phyloP scores from a whole-genome alignment of 1,140 invertebrate genomes.

The Aphelinus atriplicis region DNA sequence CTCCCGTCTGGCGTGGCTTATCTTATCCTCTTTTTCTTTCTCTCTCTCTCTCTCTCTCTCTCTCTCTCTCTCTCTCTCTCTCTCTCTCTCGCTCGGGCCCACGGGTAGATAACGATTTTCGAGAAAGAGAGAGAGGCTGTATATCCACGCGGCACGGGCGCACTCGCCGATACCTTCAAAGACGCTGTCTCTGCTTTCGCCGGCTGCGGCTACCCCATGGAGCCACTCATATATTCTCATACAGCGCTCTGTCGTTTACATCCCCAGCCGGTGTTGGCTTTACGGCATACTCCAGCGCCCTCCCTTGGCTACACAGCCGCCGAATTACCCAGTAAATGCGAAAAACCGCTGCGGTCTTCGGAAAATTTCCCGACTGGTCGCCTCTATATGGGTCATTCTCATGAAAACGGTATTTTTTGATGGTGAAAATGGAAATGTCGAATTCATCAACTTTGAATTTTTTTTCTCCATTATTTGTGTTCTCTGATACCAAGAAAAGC shows the following conservation, averaged over 20 bases:
- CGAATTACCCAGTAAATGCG: constrained; percentile 9
- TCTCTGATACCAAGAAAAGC: too few species aligned
- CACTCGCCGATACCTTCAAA: too few species aligned
- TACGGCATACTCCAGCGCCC: neutral
- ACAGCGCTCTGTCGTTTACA: constrained; percentile 15
- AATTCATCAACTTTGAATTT: too few species aligned
- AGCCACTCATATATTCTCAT: neutral
- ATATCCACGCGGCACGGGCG: too few species aligned
- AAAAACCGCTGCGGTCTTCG: neutral
- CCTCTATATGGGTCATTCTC: too few species aligned
- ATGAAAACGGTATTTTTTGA: too few species aligned
- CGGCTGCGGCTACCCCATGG: too few species aligned
- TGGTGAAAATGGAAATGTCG: too few species aligned
- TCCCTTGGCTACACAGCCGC: neutral
- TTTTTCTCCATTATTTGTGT: too few species aligned
- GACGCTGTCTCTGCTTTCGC: too few species aligned
- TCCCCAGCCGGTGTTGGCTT: constrained; percentile 2
- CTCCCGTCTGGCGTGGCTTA: constrained; percentile 8
- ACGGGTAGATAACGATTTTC: constrained; percentile 7
- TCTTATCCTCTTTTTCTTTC: neutral
- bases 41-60: neutral
- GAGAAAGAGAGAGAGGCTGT: too few species aligned
- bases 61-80: neutral
- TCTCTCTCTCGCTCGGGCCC: neutral
- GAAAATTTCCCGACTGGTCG: neutral